Base-by-base conservation (phyloP, 2,797 vertebrate genomes). In the Oreochromis grahami region DNA sequence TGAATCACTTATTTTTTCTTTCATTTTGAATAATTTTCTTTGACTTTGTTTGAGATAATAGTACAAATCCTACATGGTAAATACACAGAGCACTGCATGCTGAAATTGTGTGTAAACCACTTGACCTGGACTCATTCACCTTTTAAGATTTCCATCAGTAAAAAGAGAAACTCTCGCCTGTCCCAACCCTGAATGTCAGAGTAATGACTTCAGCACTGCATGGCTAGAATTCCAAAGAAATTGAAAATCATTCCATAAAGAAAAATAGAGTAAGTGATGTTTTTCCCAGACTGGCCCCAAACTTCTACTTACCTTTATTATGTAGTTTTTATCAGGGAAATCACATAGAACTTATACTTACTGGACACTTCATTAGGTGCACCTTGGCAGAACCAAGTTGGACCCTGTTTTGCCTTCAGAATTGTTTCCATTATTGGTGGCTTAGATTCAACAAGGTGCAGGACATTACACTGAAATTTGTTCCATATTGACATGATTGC, bases 1-100 rank as follows among this genome's bases (percentile, higher is more conserved):
- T 93, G 94, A 96, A 96, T 94, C 83, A 86, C 93, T 93, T 93
- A 9, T 81, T 50, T 32, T 81, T 56, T 96, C 93, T 93, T 95
- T 96, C 93, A 94, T 79, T 80, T 60, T 92, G 94, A 84, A 83
- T 86, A 2, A 60, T 79, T 79, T 84, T 21, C 79, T 79, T 32
- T 19, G 32, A 72, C 70, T 55, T 58, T 51, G 10, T 92, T 92
- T 92, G 94, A 96, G 96, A 94, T 94, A 94, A 95, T 94, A 91
- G 41, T 36, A 79, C n/a, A 58, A 21, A 78, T 76, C 34, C 53
- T 13, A 38, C 76, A 29, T 14, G n/a, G 81, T 2, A 74, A 76
- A 43, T 5, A 63, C 50, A 76, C 50, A 0, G 63, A 24, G n/a
- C 36, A 0, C 36, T 24, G 19, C 12, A 43, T 41, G 36, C n/a